Percentiles rank a stretch among this genome's conserved stretches.
These are phyloP conservation scores for Drosophila neotestacea DNA, from an alignment of 2,888 invertebrate species.

Conservation along the genomic window DNA sequence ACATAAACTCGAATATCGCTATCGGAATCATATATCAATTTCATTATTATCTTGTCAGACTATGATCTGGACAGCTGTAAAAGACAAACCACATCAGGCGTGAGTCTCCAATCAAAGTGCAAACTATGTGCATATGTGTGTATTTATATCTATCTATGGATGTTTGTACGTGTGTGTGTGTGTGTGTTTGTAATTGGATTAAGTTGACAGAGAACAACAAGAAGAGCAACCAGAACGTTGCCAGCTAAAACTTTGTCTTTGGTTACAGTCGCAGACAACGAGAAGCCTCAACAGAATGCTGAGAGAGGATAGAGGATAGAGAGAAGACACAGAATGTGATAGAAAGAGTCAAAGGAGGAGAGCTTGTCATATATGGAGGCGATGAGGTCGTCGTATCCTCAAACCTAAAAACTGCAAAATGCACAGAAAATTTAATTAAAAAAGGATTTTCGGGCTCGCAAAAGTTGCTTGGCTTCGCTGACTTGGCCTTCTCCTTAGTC, in stretches of 20 bases:
- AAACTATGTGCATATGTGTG: slow-evolving; percentile 40
- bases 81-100: slow-evolving; percentile 13
- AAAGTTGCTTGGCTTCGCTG: slow-evolving; percentile 75
- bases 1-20: background rate
- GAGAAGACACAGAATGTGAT: background rate
- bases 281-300: slow-evolving; percentile 35
- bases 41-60: slow-evolving; percentile 32
- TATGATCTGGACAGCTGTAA: slow-evolving; percentile 12
- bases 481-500: slow-evolving; percentile 48
- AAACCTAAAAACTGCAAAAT: slow-evolving; percentile 79
- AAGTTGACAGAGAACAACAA: slow-evolving; percentile 71
- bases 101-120: slow-evolving; percentile 51
- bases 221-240: slow-evolving; percentile 51
- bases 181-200: slow-evolving; percentile 69
- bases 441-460: slow-evolving; percentile 73
- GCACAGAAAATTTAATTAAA: slow-evolving; percentile 79
- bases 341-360: slow-evolving; percentile 44
- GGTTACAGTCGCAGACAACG: slow-evolving; percentile 56
- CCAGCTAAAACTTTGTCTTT: slow-evolving; percentile 72
- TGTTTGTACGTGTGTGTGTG: slow-evolving; percentile 10
- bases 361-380: slow-evolving; percentile 55
- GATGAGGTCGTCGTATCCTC: slow-evolving; percentile 52
- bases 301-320: background rate
- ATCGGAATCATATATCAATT: slow-evolving; percentile 32
- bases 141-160: slow-evolving; percentile 3